A percentile compares a stretch with the other conserved stretches of the same genome.
Conservation (phyloP, 2,113 vertebrate genomes). For the Lichenostomus cassidix region DNA sequence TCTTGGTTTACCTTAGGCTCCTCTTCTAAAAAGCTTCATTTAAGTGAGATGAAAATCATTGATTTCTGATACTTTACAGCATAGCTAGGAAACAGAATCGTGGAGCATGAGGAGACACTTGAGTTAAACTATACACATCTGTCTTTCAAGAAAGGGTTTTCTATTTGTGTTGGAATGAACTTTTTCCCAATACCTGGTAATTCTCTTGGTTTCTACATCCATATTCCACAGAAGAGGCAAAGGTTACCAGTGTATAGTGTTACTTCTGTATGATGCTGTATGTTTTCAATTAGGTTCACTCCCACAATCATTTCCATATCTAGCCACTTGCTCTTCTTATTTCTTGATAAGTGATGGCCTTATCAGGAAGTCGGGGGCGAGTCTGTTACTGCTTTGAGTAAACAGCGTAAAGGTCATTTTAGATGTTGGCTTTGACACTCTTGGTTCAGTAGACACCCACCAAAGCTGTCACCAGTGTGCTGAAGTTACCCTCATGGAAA, state of each 20-base stretch:
- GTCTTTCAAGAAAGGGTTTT: neutral
- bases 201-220: neutral
- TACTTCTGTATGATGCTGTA: neutral
- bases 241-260: neutral
- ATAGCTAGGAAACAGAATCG: neutral
- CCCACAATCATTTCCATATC: conserved; percentile 67
- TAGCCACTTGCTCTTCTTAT: conserved; percentile 60
- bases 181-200: neutral
- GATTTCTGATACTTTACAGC: neutral
- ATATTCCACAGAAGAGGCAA: conserved; percentile 36
- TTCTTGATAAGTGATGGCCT: conserved; percentile 58
- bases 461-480: neutral
- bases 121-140: neutral
- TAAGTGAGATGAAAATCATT: neutral
- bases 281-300: conserved; percentile 51
- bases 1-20: neutral
- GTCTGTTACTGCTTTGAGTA: conserved; percentile 61
- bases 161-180: neutral
- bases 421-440: conserved; percentile 57
- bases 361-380: conserved; percentile 68
- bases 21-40: neutral
- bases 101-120: neutral
- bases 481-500: conserved; percentile 27
- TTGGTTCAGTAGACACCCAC: conserved; percentile 54
- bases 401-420: conserved; percentile 69